Evolutionary conservation across 2,888 invertebrate genomes (phyloP).

Genomic region (Polydrusus pterygomalis): DNA sequence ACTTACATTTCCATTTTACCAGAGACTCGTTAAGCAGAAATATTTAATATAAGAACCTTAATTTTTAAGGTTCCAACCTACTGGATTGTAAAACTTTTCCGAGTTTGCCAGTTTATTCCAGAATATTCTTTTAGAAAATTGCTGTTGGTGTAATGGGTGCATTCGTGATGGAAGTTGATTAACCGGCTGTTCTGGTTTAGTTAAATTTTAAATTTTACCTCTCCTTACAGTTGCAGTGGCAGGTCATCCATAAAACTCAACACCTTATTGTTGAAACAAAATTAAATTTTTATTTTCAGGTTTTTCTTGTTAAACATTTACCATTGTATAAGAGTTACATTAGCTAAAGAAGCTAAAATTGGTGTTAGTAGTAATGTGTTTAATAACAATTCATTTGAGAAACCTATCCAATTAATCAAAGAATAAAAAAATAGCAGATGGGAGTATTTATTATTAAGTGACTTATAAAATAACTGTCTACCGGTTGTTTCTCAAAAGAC

Average conservation of each 20-base stretch:
- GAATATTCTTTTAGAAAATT: slow-evolving; percentile 61
- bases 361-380: too few species aligned
- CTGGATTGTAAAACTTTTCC: slow-evolving; percentile 49
- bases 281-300: not conserved
- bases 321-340: too few species aligned
- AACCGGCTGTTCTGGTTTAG: slow-evolving; percentile 53
- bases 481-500: too few species aligned
- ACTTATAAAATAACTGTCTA: too few species aligned
- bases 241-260: slow-evolving; percentile 4
- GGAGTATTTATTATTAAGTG: too few species aligned
- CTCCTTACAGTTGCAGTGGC: slow-evolving; percentile 4
- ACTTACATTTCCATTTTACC: slow-evolving; percentile 52
- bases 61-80: slow-evolving; percentile 48
- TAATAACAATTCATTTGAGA: too few species aligned
- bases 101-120: slow-evolving; percentile 61
- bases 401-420: too few species aligned
- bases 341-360: too few species aligned
- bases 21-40: slow-evolving; percentile 46
- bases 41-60: slow-evolving; percentile 47
- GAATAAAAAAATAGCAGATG: too few species aligned
- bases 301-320: not conserved
- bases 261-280: not conserved
- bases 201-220: slow-evolving; percentile 36
- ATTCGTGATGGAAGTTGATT: slow-evolving; percentile 63
- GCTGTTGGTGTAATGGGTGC: slow-evolving; percentile 61